A percentile compares a stretch with the other conserved stretches of the same genome.
phyloP scores from a whole-genome alignment of 2,888 invertebrate genomes.

The Drosophila nr. perissopoda region DNA sequence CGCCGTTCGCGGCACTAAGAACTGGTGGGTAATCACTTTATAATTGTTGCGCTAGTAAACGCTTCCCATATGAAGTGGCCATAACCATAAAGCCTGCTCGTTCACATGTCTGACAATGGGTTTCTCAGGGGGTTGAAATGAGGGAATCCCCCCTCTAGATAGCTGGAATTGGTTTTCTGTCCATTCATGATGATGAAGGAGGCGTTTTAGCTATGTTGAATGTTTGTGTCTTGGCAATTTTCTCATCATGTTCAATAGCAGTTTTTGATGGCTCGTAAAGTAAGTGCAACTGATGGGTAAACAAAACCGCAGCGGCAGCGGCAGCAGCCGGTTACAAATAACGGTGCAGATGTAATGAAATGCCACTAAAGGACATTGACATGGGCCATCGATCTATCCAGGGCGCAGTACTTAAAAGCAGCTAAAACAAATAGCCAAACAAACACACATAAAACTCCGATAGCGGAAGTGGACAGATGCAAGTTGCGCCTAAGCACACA shows the following conservation, averaged over 20 bases:
- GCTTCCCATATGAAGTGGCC: constrained; percentile 48
- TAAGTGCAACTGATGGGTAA: constrained; percentile 64
- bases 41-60: constrained; percentile 68
- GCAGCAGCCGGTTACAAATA: constrained; percentile 35
- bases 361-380: constrained; percentile 80
- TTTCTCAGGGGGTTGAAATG: constrained; percentile 44
- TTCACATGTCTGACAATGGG: constrained; percentile 46
- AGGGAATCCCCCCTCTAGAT: not conserved
- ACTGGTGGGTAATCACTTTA: constrained; percentile 67
- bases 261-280: constrained; percentile 61
- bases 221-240: constrained; percentile 66
- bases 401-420: constrained; percentile 57
- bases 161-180: constrained; percentile 56
- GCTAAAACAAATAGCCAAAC: constrained; percentile 60
- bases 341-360: constrained; percentile 71
- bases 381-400: constrained; percentile 70
- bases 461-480: constrained; percentile 82
- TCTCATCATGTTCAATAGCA: constrained; percentile 61
- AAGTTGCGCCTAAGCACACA: constrained; percentile 70
- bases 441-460: constrained; percentile 38
- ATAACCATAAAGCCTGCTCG: constrained; percentile 38
- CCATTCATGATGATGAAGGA: constrained; percentile 53
- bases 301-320: constrained; percentile 47
- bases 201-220: constrained; percentile 41
- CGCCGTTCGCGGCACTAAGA: not conserved